Percentiles rank a stretch among this genome's conserved stretches.
These are phyloP conservation scores for Motacilla alba DNA, from an alignment of 2,113 vertebrate genomes.

Conservation along the genomic window DNA sequence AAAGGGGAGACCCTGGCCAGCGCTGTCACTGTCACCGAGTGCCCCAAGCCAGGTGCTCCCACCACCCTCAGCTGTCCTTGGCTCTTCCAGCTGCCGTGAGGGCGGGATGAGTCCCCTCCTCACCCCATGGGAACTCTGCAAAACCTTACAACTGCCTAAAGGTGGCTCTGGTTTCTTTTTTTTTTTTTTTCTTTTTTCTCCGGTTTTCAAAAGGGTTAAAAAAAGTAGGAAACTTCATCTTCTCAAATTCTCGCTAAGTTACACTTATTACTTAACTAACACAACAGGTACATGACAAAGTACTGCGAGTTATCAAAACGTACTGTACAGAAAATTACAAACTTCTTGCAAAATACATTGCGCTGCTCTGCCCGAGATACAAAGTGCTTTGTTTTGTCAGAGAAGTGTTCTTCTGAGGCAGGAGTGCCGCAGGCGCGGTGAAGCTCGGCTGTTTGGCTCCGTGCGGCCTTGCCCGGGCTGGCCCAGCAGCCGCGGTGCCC, in stretches of 20 bases:
- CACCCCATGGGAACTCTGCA: conserved; percentile 31
- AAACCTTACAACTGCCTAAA: conserved; percentile 59
- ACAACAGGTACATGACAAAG: conserved; percentile 95
- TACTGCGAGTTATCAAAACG: conserved; percentile 97
- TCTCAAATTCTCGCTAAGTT: conserved; percentile 82
- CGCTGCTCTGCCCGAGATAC: conserved; percentile 82
- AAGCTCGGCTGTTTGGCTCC: conserved; percentile 27
- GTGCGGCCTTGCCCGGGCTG: conserved; percentile 33
- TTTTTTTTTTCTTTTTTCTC: not conserved
- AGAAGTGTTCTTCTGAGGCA: conserved; percentile 77
- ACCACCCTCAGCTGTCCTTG: not conserved
- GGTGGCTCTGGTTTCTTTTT: not conserved
- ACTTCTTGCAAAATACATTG: conserved; percentile 96
- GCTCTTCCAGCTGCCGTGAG: conserved; percentile 19
- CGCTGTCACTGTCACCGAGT: not conserved
- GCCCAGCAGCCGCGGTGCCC: too few relatives aligned
- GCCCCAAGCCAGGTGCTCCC: not conserved
- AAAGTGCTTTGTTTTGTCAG: conserved; percentile 77
- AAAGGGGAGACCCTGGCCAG: not conserved
- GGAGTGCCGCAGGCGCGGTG: conserved; percentile 49
- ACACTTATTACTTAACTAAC: conserved; percentile 91
- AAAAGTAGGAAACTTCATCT: conserved; percentile 91
- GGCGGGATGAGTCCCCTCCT: conserved; percentile 12
- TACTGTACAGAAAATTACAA: conserved; percentile 97
- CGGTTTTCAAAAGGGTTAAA: conserved; percentile 80